Evolutionary conservation across 2,888 invertebrate genomes (phyloP).

Genomic region (Platycheirus albimanus): DNA sequence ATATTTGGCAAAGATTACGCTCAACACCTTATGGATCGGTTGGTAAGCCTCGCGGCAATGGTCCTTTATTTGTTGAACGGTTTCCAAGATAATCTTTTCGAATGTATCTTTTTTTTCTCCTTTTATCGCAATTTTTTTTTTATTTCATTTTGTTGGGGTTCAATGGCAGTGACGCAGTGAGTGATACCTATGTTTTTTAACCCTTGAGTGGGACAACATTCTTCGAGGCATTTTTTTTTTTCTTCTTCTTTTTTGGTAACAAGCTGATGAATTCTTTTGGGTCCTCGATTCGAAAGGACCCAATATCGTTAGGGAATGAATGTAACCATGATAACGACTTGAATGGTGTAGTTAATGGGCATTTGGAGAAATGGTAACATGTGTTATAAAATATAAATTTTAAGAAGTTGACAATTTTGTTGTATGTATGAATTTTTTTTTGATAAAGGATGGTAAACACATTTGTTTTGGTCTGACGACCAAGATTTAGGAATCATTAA

Average conservation of each 20-base stretch:
- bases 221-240: slow-evolving; percentile 32
- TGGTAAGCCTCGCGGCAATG: slow-evolving; percentile 57
- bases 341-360: slow-evolving; percentile 43
- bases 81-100: slow-evolving; percentile 47
- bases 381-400: slow-evolving; percentile 64
- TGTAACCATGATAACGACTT: slow-evolving; percentile 51
- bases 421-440: too few species aligned
- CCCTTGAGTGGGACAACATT: slow-evolving; percentile 35
- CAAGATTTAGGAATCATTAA: too few species aligned
- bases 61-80: slow-evolving; percentile 46
- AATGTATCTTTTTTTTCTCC: slow-evolving; percentile 34
- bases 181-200: slow-evolving; percentile 34
- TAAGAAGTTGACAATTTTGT: slow-evolving; percentile 30
- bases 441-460: too few species aligned
- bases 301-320: slow-evolving; percentile 20
- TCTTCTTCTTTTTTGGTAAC: slow-evolving; percentile 21
- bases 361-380: slow-evolving; percentile 62
- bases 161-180: slow-evolving; percentile 19
- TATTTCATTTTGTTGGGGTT: slow-evolving; percentile 5
- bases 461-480: too few species aligned
- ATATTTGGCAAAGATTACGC: slow-evolving; percentile 65
- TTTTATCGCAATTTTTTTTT: slow-evolving; percentile 22
- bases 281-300: not conserved
- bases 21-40: slow-evolving; percentile 67
- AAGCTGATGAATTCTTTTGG: slow-evolving; percentile 62